Conservation (phyloP, 1,140 invertebrate species). For the Nephila pilipes region DNA sequence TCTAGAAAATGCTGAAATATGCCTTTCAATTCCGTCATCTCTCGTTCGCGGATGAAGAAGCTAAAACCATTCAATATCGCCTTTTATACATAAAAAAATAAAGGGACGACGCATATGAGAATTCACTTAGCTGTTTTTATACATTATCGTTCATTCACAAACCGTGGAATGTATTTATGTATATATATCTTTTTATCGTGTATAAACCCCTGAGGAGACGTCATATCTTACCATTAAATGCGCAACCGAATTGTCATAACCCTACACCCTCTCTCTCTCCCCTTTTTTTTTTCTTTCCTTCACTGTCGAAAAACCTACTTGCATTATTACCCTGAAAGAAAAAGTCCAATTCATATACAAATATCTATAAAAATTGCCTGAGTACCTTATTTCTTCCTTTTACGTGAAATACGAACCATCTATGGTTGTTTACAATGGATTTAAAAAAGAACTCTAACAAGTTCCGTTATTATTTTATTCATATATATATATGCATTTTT, state of each 20-base stretch:
- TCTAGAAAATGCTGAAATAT: neutral
- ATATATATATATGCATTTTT: slow-evolving; percentile 24
- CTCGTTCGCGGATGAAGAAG: neutral
- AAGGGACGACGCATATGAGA: neutral
- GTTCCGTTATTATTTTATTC: slow-evolving; percentile 4
- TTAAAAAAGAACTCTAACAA: slow-evolving; percentile 20
- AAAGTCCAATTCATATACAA: slow-evolving; percentile 31
- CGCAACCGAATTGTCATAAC: slow-evolving; percentile 30
- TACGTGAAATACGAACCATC: slow-evolving; percentile 15
- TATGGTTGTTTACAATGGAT: slow-evolving; percentile 18
- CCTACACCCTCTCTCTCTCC: neutral
- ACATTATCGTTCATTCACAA: slow-evolving; percentile 23
- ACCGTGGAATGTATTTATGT: neutral
- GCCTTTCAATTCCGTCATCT: neutral
- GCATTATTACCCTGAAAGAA: neutral
- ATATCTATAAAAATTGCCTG: slow-evolving; percentile 34
- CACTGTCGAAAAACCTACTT: neutral
- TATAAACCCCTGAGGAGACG: slow-evolving; percentile 30
- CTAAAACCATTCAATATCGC: slow-evolving; percentile 28
- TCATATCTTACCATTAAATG: slow-evolving; percentile 43
- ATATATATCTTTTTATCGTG: slow-evolving; percentile 43
- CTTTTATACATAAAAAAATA: neutral
- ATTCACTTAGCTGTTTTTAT: slow-evolving; percentile 17
- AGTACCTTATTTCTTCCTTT: neutral
- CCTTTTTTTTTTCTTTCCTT: neutral